Base-by-base conservation (phyloP, 2,797 vertebrate species). In the Eulemur mongoz region DNA sequence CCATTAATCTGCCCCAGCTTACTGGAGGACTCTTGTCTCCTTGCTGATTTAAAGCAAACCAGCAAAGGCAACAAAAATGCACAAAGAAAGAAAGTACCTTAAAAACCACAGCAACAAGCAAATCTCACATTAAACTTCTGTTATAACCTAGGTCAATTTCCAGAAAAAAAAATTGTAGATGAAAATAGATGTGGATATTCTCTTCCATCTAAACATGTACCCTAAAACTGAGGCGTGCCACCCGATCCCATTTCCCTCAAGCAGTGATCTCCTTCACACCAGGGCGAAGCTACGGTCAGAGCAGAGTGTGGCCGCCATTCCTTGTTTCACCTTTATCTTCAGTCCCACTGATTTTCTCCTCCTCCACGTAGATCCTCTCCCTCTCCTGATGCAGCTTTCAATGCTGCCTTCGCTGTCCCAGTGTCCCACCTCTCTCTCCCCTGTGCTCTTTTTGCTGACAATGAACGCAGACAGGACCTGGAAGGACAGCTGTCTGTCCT, bases 391-490 rank as follows among this genome's bases (percentile, higher is more conserved):
- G 6, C 2, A 43, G 35, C 14, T 75, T 73, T 67, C 32, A 75
- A 22, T 8, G 2, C 1, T 48, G 3, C 83, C 48, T 91, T 80
- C 8, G 35, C 4, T 23, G 85, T 82, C 4, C 8, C 61, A 78
- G 6, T 50, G 4, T n/a, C 13, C 22, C 7, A 48, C 23, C 2
- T 14, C 9, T 7, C 2, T 12, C 6, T 72, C 17, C 8, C n/a
- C 10, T 1, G 17, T 2, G 45, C 1, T 20, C 11, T 7, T 70
- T 70, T 87, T 6, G 23, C n/a, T 86, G 57, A 79, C 5, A 57
- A 23, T 80, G 35, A 45, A 48, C 45, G 73, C 38, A 50, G 52
- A 12, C 45, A 23, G 7, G 50, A 5, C 5, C 22, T 59, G 14
- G 11, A 30, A 70, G 30, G 23, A 52, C 1, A 38, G 45, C 15